These are phyloP conservation scores for Lapara coniferarum DNA, from an alignment of 2,888 invertebrate genomes.

Conservation along the genomic window DNA sequence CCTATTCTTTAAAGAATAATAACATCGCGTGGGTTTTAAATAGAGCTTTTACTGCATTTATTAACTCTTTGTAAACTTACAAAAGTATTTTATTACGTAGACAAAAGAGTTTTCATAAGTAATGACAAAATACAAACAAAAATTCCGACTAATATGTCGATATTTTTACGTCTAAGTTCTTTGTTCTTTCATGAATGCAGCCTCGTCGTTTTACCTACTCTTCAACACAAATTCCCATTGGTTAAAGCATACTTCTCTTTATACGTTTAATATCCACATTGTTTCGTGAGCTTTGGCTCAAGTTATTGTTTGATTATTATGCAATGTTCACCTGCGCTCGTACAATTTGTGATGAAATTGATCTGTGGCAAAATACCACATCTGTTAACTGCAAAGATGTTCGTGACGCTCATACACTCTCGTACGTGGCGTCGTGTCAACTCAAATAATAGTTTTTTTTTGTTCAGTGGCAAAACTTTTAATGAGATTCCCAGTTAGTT, in stretches of 20 bases:
- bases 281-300: not conserved
- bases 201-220: not conserved
- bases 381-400: constrained; percentile 1
- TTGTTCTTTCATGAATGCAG: no score
- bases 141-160: no score
- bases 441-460: constrained; percentile 22
- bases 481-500: constrained; percentile 16
- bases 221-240: not conserved
- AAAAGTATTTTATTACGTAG: no score
- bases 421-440: constrained; percentile 11
- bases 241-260: not conserved
- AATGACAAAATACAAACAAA: no score
- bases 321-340: constrained; percentile 4
- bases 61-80: no score
- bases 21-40: no score
- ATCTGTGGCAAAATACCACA: constrained; percentile 10
- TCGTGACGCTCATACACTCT: not conserved
- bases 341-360: not conserved
- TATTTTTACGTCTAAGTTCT: no score
- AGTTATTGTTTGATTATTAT: constrained; percentile 5
- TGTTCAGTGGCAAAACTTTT: constrained; percentile 15
- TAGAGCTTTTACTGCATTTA: no score
- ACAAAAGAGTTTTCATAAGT: no score
- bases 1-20: no score
- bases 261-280: not conserved